phyloP scores from a whole-genome alignment of 2,888 invertebrate species.

The Nasonovia ribisnigri region DNA sequence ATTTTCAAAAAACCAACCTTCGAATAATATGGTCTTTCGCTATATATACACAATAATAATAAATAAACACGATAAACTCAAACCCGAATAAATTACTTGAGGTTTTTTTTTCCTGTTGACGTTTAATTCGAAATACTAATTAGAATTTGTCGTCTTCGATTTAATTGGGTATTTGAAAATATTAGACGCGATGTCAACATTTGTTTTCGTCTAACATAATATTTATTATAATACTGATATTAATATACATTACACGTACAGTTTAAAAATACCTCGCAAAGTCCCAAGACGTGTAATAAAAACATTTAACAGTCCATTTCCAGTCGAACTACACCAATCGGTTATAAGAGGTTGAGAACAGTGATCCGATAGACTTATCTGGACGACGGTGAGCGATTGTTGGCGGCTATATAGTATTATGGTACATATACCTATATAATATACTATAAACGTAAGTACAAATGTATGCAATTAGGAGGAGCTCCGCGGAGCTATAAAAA shows the following conservation, averaged over 20 bases:
- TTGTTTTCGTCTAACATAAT: background rate
- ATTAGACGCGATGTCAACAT: background rate
- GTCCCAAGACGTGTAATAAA: background rate
- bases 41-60: background rate
- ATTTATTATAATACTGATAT: background rate
- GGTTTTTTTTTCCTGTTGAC: background rate
- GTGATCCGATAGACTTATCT: background rate
- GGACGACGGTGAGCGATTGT: background rate
- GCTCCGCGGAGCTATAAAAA: constrained; percentile 27
- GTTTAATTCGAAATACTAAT: constrained; percentile 21
- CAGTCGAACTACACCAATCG: background rate
- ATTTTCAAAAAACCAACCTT: constrained; percentile 29
- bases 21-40: background rate
- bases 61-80: constrained; percentile 9
- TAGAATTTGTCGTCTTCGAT: constrained; percentile 16
- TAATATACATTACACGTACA: background rate
- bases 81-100: constrained; percentile 16
- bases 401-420: background rate
- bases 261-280: background rate
- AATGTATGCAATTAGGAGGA: background rate
- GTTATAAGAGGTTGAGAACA: background rate
- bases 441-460: too few relatives aligned
- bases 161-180: background rate
- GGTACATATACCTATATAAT: background rate
- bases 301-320: background rate